phyloP scores from a whole-genome alignment of 1,140 invertebrate genomes.

The Drosophila athabasca region DNA sequence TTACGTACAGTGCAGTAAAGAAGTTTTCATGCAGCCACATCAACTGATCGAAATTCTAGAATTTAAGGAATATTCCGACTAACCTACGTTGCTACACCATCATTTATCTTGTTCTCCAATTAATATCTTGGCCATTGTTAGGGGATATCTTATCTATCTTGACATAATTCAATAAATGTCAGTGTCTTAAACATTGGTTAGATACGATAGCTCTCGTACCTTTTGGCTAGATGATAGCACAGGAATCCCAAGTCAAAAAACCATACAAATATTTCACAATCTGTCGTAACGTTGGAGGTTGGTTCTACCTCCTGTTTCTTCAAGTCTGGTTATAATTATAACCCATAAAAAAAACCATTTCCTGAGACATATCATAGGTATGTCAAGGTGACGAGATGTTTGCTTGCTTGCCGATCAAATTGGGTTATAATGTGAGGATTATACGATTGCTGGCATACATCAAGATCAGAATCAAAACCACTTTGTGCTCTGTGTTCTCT shows the following conservation, averaged over 20 bases:
- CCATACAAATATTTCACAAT: conserved; percentile 45
- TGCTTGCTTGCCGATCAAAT: conserved; percentile 47
- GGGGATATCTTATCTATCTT: too few relatives aligned
- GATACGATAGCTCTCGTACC: background rate
- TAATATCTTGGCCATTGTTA: too few relatives aligned
- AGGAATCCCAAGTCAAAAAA: conserved; percentile 1
- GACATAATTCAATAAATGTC: too few relatives aligned
- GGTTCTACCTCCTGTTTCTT: conserved; percentile 41
- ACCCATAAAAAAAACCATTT: conserved; percentile 27
- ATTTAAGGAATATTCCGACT: too few relatives aligned
- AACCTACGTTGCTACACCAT: too few relatives aligned
- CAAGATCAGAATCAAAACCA: conserved; percentile 28
- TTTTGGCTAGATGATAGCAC: conserved; percentile 13
- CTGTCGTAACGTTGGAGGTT: conserved; percentile 5
- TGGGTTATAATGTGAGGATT: conserved; percentile 61
- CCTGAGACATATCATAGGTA: conserved; percentile 51
- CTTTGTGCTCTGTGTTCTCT: conserved; percentile 8
- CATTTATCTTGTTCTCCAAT: too few relatives aligned
- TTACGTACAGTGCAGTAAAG: background rate
- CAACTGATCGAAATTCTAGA: too few relatives aligned
- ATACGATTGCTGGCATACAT: conserved; percentile 60
- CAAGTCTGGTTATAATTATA: conserved; percentile 15
- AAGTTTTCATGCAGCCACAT: too few relatives aligned
- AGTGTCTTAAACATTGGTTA: too few relatives aligned
- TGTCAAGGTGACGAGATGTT: conserved; percentile 69